phyloP scores from a whole-genome alignment of 2,888 invertebrate genomes.

The Argyra leucocephala region DNA sequence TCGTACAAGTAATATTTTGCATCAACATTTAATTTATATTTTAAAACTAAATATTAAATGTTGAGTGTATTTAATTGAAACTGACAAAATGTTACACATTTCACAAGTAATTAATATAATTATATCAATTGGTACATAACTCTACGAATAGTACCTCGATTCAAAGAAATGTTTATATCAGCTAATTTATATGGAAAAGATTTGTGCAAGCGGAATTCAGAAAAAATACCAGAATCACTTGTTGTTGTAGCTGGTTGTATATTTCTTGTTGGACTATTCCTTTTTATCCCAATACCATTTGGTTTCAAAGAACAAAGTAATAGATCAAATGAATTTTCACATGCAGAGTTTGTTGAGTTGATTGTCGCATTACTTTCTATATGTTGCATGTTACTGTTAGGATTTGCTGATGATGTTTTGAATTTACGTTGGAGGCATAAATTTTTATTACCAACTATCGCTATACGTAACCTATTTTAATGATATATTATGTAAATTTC shows the following conservation, averaged over 20 bases:
- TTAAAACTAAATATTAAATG: too few species aligned
- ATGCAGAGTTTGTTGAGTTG: constrained; percentile 87
- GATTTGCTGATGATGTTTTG: constrained; percentile 97
- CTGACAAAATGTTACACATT: neutral
- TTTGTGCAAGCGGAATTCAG: constrained; percentile 70
- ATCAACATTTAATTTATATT: too few species aligned
- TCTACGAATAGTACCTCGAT: constrained; percentile 62
- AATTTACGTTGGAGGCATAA: constrained; percentile 96
- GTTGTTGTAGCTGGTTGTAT: constrained; percentile 93
- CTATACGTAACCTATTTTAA: constrained; percentile 88
- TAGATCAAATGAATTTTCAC: constrained; percentile 63
- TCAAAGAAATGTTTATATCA: constrained; percentile 76
- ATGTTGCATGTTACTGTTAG: constrained; percentile 94
- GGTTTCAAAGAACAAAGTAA: constrained; percentile 62
- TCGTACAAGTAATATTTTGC: too few species aligned
- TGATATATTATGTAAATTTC: constrained; percentile 96
- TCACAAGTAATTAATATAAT: constrained; percentile 47
- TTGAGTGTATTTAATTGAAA: too few species aligned
- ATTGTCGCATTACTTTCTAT: constrained; percentile 91
- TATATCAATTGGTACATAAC: constrained; percentile 67
- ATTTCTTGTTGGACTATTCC: constrained; percentile 83
- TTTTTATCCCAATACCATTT: constrained; percentile 95
- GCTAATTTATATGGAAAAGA: constrained; percentile 86
- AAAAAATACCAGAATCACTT: constrained; percentile 86
- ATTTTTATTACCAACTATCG: constrained; percentile 87